Evolutionary conservation across 2,888 invertebrate species (phyloP), one percentile per base, ranked within the genome.

Genomic region (Philaethria dido): DNA sequence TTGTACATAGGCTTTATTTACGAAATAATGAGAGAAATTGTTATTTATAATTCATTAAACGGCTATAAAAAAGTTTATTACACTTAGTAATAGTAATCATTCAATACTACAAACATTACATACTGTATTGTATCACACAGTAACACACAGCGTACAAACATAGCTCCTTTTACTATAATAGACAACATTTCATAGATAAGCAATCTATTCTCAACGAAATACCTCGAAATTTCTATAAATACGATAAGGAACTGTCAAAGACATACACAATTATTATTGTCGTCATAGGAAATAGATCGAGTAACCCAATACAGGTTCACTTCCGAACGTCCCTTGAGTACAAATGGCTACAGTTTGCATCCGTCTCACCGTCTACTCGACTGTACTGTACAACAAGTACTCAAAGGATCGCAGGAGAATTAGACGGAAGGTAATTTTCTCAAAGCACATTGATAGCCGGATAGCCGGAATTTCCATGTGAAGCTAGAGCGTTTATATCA

Each of bases 341-440:
- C 80, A 79, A 80, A 83, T 83, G 80, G 80, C 77, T 80, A 80
- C 80, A 81, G 88, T 87, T 88, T 88, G 88, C 88, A 88, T 89
- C 84, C 83, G 83, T 88, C 88, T 60, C 64, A 65, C 65, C 48
- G 60, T 44, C 50, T 65, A 47, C 33, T 18, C 57, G 33, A 33
- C 60, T 33, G 29, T 44, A 48, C 22, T n/a, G 57, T 69, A 73
- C 69, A 52, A 73, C 73, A 76, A 68, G 72, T 67, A 72, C 71
- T 65, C 74, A 79, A 73, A 72, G 72, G 72, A 72, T 70, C 64
- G 68, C 61, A 68, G 62, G 65, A 61, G 52, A 73, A 74, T 70
- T 69, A 71, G 64, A 64, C 64, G 52, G 67, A 66, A 70, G 68
- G 69, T 68, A 69, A 66, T 68, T 69, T 73, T 67, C 64, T 62